phyloP scores from a whole-genome alignment of 2,888 invertebrate species.

The Pemphredon lugubris region DNA sequence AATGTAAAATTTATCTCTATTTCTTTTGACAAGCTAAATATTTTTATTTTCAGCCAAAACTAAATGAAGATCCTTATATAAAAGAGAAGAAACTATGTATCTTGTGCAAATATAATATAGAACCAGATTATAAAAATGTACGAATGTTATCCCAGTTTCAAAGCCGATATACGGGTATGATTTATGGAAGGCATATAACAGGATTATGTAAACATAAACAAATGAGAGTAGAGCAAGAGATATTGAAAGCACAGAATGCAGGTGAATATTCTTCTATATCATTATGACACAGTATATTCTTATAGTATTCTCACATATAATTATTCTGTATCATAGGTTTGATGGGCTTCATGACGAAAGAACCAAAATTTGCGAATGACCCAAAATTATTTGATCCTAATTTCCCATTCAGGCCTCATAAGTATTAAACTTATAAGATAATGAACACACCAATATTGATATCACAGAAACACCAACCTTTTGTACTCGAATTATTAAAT shows the following conservation, averaged over 20 bases:
- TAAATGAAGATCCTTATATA: constrained; percentile 87
- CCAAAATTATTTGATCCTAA: constrained; percentile 96
- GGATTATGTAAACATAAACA: constrained; percentile 94
- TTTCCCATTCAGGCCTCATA: constrained; percentile 90
- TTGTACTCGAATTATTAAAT: no score
- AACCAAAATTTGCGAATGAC: constrained; percentile 90
- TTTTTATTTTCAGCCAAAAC: constrained; percentile 65
- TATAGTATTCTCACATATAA: background rate
- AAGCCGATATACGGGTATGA: constrained; percentile 95
- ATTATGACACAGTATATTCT: background rate
- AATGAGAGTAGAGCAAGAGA: constrained; percentile 87
- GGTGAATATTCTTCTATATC: constrained; percentile 79
- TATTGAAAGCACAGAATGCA: constrained; percentile 88
- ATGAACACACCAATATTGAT: background rate
- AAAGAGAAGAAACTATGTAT: constrained; percentile 89
- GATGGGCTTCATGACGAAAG: constrained; percentile 92
- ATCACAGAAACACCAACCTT: background rate
- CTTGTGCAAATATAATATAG: constrained; percentile 91
- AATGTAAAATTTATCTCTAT: no score
- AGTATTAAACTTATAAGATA: constrained; percentile 81
- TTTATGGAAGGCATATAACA: constrained; percentile 96
- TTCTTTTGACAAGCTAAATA: background rate
- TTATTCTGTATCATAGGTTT: constrained; percentile 82
- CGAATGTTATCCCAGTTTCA: constrained; percentile 96
- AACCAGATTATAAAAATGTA: constrained; percentile 94